Evolutionary conservation across 2,113 vertebrate genomes (phyloP), one percentile per base, ranked within the genome.

Genomic region (Hypomesus transpacificus): DNA sequence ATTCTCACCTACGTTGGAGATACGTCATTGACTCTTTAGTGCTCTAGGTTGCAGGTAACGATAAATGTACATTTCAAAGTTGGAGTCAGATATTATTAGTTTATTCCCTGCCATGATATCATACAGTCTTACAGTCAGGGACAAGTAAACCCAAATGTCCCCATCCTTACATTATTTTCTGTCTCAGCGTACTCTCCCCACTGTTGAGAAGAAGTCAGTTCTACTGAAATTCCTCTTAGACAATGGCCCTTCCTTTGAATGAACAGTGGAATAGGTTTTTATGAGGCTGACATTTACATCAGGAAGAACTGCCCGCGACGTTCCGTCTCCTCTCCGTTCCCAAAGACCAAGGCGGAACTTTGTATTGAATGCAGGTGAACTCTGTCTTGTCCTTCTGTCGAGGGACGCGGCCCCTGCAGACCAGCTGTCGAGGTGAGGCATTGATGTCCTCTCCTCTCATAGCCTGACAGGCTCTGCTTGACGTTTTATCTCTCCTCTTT

Each of bases 381-480:
- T 79, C 71, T 24, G 68, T 85, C 86, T 86, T 83, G 83, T 84
- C 80, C 78, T 75, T 72, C 65, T 84, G 79, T 87, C 80, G 75
- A 74, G 83, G 82, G 85, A 82, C 70, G 46, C 24, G 16, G 82
- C 71, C 85, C 77, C 82, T 75, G 81, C 72, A 80, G 84, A 85
- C 79, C 60, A 64, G 74, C 87, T 89, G 87, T 89, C 87, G 78
- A 81, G 87, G 81, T 86, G 83, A 88, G 68, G 80, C 85, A 89
- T 85, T 82, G 83, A 87, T 68, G 46, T 85, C 77, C 77, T 82
- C 78, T 52, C 58, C 76, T 80, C 85, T 80, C 74, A 70, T 26
- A 75, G 77, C 76, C 81, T 86, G 85, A 86, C 86, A 87, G 85
- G 77, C 85, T 79, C 59, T 28, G 53, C 64, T 80, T 21, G 59